These are phyloP conservation scores for Halocaridina rubra DNA, from an alignment of 2,888 invertebrate species.

Conservation along the genomic window DNA sequence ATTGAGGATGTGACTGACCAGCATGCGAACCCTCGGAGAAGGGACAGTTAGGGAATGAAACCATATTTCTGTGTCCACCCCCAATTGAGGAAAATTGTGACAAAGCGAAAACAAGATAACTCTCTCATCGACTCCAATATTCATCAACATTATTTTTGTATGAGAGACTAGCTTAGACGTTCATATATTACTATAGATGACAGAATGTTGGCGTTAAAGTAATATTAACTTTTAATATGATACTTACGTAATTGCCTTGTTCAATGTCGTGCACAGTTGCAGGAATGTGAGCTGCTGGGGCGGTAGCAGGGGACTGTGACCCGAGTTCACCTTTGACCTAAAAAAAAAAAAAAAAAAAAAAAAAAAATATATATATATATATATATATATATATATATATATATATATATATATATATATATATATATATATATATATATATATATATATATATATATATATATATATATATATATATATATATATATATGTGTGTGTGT, in stretches of 20 bases:
- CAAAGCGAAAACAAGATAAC: no score
- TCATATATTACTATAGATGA: no score
- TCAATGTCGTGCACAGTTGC: slow-evolving; percentile 43
- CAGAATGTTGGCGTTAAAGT: no score
- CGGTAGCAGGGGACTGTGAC: slow-evolving; percentile 22
- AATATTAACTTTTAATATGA: no score
- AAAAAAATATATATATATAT: neutral
- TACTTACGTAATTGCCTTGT: slow-evolving; percentile 43
- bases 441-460: slow-evolving; percentile 5
- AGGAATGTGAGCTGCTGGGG: slow-evolving; percentile 21
- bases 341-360: neutral
- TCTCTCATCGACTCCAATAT: no score
- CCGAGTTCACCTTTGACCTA: slow-evolving; percentile 45
- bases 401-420: neutral
- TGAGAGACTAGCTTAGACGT: no score
- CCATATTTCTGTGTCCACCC: no score
- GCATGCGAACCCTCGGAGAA: no score
- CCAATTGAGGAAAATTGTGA: no score
- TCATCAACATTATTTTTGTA: no score
- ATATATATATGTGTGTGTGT: neutral
- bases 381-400: neutral
- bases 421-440: neutral
- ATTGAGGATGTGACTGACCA: no score
- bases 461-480: slow-evolving; percentile 18
- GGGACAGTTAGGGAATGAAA: no score